phyloP scores from a whole-genome alignment of 2,797 vertebrate species.

The Pseudochirops corinnae region DNA sequence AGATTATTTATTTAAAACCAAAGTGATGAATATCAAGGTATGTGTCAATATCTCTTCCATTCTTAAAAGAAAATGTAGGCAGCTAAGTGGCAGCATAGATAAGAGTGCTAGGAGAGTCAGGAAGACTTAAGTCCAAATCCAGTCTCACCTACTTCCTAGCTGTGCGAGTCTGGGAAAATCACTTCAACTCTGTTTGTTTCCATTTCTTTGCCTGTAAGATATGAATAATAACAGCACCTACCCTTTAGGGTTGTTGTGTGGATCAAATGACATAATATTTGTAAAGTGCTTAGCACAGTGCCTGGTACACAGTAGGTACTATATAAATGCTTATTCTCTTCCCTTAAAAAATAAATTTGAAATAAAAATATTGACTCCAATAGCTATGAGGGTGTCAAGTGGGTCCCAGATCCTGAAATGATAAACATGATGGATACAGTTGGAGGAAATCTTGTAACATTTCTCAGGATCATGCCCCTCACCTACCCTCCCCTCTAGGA shows the following conservation, averaged over 20 bases:
- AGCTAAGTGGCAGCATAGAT: background rate
- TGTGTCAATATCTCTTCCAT: background rate
- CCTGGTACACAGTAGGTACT: background rate
- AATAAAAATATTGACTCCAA: background rate
- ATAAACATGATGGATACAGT: background rate
- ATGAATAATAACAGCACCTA: background rate
- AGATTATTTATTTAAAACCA: background rate
- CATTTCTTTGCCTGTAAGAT: background rate
- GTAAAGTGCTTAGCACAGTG: background rate
- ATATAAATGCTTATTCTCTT: background rate
- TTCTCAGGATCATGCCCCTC: background rate
- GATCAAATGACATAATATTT: background rate
- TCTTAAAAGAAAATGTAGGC: background rate
- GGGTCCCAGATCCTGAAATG: background rate
- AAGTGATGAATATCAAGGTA: background rate
- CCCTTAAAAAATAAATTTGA: background rate
- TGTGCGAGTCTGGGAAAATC: background rate
- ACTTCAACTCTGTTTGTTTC: background rate
- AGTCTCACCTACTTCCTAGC: background rate
- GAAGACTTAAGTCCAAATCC: background rate
- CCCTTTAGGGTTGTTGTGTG: background rate
- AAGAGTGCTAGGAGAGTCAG: background rate
- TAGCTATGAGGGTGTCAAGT: background rate
- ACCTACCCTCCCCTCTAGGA: background rate
- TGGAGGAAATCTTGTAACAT: background rate